Evolutionary conservation across 2,888 invertebrate genomes (phyloP).

Genomic region (Pyrrhosoma nymphula): DNA sequence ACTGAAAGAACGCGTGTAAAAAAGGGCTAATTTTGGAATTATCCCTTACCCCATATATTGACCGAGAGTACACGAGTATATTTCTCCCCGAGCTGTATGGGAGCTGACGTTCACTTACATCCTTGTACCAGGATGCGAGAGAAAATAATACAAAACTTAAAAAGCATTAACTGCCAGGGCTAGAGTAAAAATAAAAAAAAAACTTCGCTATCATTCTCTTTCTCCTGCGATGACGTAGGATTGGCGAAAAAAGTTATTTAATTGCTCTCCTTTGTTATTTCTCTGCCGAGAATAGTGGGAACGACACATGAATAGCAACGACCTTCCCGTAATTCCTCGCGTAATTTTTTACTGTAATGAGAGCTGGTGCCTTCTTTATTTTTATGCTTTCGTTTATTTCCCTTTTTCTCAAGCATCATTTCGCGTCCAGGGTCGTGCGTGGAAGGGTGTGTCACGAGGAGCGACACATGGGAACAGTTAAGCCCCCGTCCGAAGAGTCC

Average conservation of each 20-base stretch:
- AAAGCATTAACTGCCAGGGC: neutral
- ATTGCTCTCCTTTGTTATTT: neutral
- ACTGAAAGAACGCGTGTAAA: no score
- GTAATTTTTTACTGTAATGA: neutral
- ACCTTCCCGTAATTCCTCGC: neutral
- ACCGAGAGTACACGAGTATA: no score
- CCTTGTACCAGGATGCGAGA: neutral
- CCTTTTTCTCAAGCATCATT: neutral
- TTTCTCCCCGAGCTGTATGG: no score
- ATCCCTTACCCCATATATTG: no score
- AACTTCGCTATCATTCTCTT: neutral
- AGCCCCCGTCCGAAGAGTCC: slow-evolving; percentile 10
- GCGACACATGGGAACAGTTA: neutral
- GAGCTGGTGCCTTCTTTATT: neutral
- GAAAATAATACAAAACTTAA: neutral
- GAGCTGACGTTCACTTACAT: no score
- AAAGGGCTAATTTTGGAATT: no score
- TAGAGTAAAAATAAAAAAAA: neutral
- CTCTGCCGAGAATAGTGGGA: neutral
- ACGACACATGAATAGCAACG: neutral
- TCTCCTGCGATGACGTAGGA: neutral
- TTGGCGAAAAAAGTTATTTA: neutral
- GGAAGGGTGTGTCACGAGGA: neutral
- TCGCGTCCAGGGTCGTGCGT: neutral
- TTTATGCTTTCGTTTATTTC: neutral